Conservation (phyloP, 2,113 vertebrate species). For the Phyllostomus discolor region DNA sequence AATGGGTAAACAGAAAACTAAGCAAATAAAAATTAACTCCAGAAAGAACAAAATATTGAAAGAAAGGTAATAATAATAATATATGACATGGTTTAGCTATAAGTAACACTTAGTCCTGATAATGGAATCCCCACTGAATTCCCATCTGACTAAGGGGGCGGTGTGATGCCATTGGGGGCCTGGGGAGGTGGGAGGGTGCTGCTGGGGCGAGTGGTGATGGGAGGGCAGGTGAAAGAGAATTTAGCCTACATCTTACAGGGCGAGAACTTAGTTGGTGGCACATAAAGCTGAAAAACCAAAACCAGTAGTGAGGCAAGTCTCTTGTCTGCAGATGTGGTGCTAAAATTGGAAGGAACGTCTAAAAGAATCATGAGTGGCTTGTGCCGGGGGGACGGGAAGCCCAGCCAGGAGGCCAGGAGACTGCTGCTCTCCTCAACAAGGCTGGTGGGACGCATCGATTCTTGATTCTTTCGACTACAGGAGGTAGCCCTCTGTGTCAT, state of each 20-base stretch:
- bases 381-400: neutral
- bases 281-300: neutral
- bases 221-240: neutral
- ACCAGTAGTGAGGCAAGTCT: neutral
- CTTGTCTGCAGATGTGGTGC: neutral
- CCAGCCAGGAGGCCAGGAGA: neutral
- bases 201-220: neutral
- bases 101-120: neutral
- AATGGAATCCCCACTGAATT: neutral
- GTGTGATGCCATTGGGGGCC: neutral
- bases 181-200: neutral
- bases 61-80: neutral
- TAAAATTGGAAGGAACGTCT: neutral
- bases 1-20: neutral
- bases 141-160: neutral
- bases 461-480: neutral
- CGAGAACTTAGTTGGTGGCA: neutral
- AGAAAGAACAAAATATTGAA: neutral
- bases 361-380: neutral
- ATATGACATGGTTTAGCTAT: neutral
- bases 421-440: neutral
- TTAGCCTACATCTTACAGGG: neutral
- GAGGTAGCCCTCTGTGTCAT: rapidly evolving
- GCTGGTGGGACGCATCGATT: neutral
- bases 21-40: neutral